Percentiles rank a stretch among this genome's conserved stretches.
phyloP scores from a whole-genome alignment of 2,113 vertebrate genomes.

The Rhea americana region DNA sequence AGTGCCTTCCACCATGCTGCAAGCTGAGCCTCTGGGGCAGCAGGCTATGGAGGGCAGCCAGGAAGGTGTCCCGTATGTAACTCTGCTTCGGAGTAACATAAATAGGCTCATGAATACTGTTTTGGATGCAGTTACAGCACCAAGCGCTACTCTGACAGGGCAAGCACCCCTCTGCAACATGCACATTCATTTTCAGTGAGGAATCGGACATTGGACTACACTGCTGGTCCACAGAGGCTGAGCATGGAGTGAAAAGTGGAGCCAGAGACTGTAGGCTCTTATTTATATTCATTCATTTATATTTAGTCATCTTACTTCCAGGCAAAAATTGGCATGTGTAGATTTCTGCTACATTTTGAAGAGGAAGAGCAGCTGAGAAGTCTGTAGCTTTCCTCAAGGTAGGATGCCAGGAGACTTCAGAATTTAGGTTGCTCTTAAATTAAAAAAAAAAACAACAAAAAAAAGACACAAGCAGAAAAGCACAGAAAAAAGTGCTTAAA shows the following conservation, averaged over 20 bases:
- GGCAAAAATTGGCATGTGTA: neutral
- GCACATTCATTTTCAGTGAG: accelerated
- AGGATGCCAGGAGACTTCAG: neutral
- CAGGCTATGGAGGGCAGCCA: neutral
- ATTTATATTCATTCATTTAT: neutral
- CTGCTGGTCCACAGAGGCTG: neutral
- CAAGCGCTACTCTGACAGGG: neutral
- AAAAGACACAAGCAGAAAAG: neutral
- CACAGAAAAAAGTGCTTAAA: neutral
- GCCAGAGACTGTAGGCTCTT: neutral
- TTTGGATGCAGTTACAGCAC: neutral
- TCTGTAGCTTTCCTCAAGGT: neutral
- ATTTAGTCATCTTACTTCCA: neutral
- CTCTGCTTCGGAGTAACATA: neutral
- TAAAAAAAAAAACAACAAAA: neutral
- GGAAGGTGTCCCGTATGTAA: neutral
- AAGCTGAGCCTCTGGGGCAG: neutral
- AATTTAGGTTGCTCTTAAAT: neutral
- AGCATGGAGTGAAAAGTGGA: neutral
- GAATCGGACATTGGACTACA: accelerated
- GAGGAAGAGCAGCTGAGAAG: neutral
- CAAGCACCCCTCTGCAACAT: neutral
- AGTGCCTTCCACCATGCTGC: neutral
- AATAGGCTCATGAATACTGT: neutral
- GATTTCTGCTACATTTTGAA: neutral